These are phyloP conservation scores for Gymnoscelis rufifasciata DNA, from an alignment of 2,888 invertebrate species.

Conservation along the genomic window DNA sequence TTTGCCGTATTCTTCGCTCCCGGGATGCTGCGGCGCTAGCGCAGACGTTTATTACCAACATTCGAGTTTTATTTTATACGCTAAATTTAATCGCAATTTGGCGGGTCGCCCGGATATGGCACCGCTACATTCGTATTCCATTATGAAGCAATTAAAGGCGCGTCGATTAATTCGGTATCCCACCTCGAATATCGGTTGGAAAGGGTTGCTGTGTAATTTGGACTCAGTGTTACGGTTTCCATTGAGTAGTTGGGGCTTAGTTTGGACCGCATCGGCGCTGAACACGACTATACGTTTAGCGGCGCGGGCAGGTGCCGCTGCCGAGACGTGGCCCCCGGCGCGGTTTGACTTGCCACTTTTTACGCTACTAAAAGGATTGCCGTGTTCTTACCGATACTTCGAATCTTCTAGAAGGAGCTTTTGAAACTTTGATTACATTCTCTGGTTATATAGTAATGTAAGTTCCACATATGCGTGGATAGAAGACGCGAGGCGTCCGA, in stretches of 20 bases:
- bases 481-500: slow-evolving; percentile 48
- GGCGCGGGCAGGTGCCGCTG: slow-evolving; percentile 30
- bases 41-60: slow-evolving; percentile 72
- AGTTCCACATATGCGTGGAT: slow-evolving; percentile 34
- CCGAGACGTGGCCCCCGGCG: slow-evolving; percentile 21
- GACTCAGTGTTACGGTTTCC: slow-evolving; percentile 70
- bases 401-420: slow-evolving; percentile 34
- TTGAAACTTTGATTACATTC: slow-evolving; percentile 25
- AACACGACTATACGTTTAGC: slow-evolving; percentile 76
- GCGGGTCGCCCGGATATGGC: slow-evolving; percentile 22
- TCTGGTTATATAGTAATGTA: slow-evolving; percentile 15
- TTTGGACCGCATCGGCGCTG: slow-evolving; percentile 62
- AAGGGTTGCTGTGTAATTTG: slow-evolving; percentile 70
- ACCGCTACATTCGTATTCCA: slow-evolving; percentile 41
- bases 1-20: slow-evolving; percentile 78
- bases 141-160: slow-evolving; percentile 42
- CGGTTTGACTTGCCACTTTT: slow-evolving; percentile 64
- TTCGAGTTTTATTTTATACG: slow-evolving; percentile 63
- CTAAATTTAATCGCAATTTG: slow-evolving; percentile 36
- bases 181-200: slow-evolving; percentile 59
- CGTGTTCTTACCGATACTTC: slow-evolving; percentile 67
- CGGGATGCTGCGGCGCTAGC: slow-evolving; percentile 70
- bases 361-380: slow-evolving; percentile 73
- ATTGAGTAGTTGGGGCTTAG: slow-evolving; percentile 73
- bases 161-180: slow-evolving; percentile 54